phyloP scores from a whole-genome alignment of 2,797 vertebrate genomes.

The Mus caroli region DNA sequence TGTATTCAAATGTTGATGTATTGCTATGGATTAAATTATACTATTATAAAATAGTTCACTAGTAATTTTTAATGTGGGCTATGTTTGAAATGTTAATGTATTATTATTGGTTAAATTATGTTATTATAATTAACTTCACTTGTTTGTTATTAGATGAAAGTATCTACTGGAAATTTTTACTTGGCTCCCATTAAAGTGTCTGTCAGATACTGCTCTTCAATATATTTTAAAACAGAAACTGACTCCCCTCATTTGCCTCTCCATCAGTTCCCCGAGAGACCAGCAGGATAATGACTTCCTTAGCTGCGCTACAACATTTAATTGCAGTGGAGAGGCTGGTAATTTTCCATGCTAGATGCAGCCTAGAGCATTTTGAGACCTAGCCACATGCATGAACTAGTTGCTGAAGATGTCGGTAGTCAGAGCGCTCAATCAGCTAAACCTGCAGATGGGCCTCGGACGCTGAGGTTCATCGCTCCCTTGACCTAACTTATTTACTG shows the following conservation, averaged over 20 bases:
- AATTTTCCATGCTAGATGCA: not conserved
- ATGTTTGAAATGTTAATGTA: not conserved
- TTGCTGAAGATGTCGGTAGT: not conserved
- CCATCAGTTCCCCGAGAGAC: not conserved
- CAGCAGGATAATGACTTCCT: not conserved
- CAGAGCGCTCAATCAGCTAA: not conserved
- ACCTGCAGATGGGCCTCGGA: not conserved
- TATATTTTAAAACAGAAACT: constrained; percentile 22
- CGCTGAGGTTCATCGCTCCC: not conserved
- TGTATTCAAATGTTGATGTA: constrained; percentile 5
- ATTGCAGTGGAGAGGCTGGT: not conserved
- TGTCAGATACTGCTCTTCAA: not conserved
- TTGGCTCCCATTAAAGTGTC: not conserved
- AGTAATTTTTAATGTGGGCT: not conserved
- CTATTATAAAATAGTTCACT: constrained; percentile 76
- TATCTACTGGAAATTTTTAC: not conserved
- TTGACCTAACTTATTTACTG: not conserved
- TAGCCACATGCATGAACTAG: not conserved
- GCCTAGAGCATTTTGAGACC: constrained; percentile 6
- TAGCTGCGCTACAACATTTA: not conserved
- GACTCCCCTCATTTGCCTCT: not conserved
- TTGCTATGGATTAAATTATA: not conserved
- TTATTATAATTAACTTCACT: constrained; percentile 54
- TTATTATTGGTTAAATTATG: not conserved
- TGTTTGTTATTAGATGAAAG: constrained; percentile 1